Evolutionary conservation across 1,140 invertebrate genomes (phyloP), one percentile per base, ranked within the genome.

Genomic region (Eufriesea mexicana): DNA sequence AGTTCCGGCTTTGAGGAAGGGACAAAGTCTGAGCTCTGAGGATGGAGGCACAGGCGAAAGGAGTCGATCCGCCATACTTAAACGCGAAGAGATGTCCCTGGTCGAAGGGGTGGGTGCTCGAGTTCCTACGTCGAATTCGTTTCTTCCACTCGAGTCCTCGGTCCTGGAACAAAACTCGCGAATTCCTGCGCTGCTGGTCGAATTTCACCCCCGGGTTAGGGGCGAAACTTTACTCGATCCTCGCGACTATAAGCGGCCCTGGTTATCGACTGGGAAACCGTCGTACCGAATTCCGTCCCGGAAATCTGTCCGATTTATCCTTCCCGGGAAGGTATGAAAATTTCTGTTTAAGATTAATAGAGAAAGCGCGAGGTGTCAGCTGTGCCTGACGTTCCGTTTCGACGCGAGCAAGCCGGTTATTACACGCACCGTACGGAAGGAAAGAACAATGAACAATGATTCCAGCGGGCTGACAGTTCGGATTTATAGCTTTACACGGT

Each of bases 51-150:
- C 45, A n/a, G n/a, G 16, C 67, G n/a, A 51, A 51, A 5, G 25
- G 5, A 42, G 20, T 7, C 25, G 64, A 79, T 79, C 57, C 61
- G 57, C 73, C 49, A 81, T 71, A 85, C 78, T 75, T 54, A 62
- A 51, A 70, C 74, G 79, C 57, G 49, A 54, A 55, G 67, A 76
- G 62, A 47, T 67, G 51, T 55, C 20, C 16, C 64, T 10, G 49
- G n/a, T 47, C n/a, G n/a, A 20, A 23, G 6, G 20, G 20, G 47
- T 0, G 5, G 14, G 23, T 18, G 9, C 2, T 1, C 61, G 35
- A 68, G 23, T 86, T 84, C 64, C 70, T 23, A 64, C 79, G 79
- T 74, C 57, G 84, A 83, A 70, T 83, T 86, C 79, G 80, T 79
- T 86, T 82, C 84, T 62, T 73, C 61, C 66, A 35, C 59, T 85